A percentile compares a stretch with the other conserved stretches of the same genome.
These are phyloP conservation scores for Unio pictorum DNA, from an alignment of 2,888 invertebrate species.

Conservation along the genomic window DNA sequence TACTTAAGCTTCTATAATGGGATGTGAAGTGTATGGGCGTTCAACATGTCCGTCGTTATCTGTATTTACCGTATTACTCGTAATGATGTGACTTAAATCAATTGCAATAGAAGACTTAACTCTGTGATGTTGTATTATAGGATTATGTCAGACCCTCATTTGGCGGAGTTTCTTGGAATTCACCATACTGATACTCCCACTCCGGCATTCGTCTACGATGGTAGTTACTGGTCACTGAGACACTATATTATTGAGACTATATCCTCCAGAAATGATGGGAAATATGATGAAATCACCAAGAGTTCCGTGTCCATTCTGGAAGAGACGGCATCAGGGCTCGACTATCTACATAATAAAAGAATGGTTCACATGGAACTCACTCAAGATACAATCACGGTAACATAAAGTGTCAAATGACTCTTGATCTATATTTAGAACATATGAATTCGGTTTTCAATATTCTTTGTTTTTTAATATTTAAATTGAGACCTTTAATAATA, in stretches of 20 bases:
- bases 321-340: constrained; percentile 41
- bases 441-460: no score
- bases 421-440: not conserved
- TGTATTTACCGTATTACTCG: no score
- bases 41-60: no score
- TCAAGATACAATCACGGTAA: constrained; percentile 56
- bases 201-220: constrained; percentile 34
- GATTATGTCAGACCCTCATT: not conserved
- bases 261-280: not conserved
- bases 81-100: not conserved
- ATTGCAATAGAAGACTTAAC: not conserved
- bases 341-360: constrained; percentile 54
- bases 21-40: no score
- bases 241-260: constrained; percentile 9
- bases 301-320: constrained; percentile 11
- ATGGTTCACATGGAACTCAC: constrained; percentile 64
- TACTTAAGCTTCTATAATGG: no score
- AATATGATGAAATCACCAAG: constrained; percentile 5
- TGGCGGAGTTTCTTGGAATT: constrained; percentile 43
- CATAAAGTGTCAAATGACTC: constrained; percentile 6
- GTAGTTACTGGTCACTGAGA: constrained; percentile 28
- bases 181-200: constrained; percentile 19
- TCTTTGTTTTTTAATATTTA: no score
- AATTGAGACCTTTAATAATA: no score
- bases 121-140: not conserved